phyloP scores from a whole-genome alignment of 2,888 invertebrate species.

The Eudasyphora cyanicolor region DNA sequence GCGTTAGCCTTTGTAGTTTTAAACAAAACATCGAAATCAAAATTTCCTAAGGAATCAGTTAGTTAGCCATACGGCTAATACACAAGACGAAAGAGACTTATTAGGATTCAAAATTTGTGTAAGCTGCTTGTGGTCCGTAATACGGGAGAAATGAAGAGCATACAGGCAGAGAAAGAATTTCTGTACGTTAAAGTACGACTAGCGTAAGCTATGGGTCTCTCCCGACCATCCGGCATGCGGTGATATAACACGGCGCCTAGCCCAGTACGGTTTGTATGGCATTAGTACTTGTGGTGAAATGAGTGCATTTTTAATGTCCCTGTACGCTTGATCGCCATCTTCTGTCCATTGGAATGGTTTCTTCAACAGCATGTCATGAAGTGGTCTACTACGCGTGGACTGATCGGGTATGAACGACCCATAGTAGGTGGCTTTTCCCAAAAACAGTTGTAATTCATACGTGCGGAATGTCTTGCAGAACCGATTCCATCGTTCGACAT shows the following conservation, averaged over 20 bases:
- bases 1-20: conserved; percentile 14
- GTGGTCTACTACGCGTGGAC: conserved; percentile 21
- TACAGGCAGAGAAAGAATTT: not conserved
- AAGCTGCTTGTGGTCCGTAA: not conserved
- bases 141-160: not conserved
- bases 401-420: conserved; percentile 1
- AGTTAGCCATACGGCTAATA: conserved; percentile 7
- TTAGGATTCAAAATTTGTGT: too few species aligned
- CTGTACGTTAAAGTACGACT: too few species aligned
- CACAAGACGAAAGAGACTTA: too few species aligned
- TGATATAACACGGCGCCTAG: conserved; percentile 46
- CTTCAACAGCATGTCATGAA: conserved; percentile 6
- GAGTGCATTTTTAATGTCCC: too few species aligned
- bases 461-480: not conserved
- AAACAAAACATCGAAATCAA: not conserved
- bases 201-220: too few species aligned
- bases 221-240: not conserved
- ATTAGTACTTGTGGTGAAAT: conserved; percentile 24
- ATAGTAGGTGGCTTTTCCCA: too few species aligned
- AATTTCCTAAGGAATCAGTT: not conserved
- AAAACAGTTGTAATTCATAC: not conserved
- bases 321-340: too few species aligned
- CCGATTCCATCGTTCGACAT: too few species aligned
- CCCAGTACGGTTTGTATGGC: conserved; percentile 37
- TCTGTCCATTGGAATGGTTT: conserved; percentile 4